Percentiles rank a stretch among this genome's conserved stretches.
Conservation (phyloP, 2,113 vertebrate genomes). For the Pagrus major region DNA sequence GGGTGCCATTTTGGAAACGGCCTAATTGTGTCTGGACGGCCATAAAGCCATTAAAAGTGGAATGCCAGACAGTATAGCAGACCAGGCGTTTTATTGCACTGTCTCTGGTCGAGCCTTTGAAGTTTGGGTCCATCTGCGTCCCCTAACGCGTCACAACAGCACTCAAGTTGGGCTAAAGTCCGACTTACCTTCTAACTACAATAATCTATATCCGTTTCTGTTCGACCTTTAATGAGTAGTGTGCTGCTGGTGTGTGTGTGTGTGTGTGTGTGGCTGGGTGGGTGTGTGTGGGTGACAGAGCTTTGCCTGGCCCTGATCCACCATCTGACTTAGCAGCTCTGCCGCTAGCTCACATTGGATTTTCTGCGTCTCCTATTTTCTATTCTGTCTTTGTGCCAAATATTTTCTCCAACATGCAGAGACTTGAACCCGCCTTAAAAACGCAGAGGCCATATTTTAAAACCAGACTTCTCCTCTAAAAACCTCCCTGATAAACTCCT, state of each 20-base stretch:
- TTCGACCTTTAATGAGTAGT: conserved; percentile 4
- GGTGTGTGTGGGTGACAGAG: not conserved
- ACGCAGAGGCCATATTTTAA: conserved; percentile 39
- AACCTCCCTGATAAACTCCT: not conserved
- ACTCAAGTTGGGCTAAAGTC: conserved; percentile 56
- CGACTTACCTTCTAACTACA: conserved; percentile 39
- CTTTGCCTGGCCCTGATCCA: not conserved
- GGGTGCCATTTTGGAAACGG: conserved; percentile 94
- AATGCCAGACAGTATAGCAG: conserved; percentile 99
- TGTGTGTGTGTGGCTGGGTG: not conserved
- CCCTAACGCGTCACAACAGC: conserved; percentile 86
- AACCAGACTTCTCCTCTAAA: not conserved
- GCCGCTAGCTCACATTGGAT: not conserved
- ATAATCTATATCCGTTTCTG: conserved; percentile 11
- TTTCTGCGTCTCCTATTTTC: not conserved
- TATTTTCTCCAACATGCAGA: conserved; percentile 54
- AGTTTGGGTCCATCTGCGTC: conserved; percentile 93
- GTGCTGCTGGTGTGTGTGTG: conserved; percentile 8
- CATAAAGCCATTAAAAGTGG: conserved; percentile 97
- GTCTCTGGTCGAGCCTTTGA: conserved; percentile 94
- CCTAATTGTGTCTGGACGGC: conserved; percentile 98
- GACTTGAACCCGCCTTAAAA: conserved; percentile 55
- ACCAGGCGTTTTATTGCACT: conserved; percentile 95
- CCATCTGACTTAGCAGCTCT: not conserved
- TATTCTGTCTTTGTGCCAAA: conserved; percentile 32